These are phyloP conservation scores for Agapornis roseicollis DNA, from an alignment of 2,113 vertebrate genomes.

Conservation along the genomic window DNA sequence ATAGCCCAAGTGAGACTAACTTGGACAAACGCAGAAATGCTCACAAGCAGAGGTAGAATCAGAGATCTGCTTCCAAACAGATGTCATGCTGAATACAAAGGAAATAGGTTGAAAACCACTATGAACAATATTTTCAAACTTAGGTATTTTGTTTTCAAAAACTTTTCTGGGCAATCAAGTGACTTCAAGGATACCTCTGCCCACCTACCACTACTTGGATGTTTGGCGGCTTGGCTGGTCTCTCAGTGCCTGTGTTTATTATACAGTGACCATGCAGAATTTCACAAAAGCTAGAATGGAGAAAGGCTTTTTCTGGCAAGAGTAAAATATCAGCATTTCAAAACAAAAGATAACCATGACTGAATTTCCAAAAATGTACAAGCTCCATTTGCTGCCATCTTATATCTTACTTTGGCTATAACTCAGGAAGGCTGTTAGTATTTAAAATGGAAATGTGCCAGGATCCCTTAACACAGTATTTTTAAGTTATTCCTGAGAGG, in stretches of 20 bases:
- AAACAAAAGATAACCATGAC: not conserved
- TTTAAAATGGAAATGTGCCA: not conserved
- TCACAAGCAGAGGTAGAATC: not conserved
- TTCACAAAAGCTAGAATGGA: not conserved
- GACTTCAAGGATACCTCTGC: not conserved
- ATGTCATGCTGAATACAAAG: too few species aligned
- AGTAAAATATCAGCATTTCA: not conserved
- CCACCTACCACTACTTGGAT: not conserved
- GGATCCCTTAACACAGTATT: not conserved
- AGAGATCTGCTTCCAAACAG: not conserved
- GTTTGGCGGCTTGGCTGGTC: not conserved
- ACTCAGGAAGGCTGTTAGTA: not conserved
- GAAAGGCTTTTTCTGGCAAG: not conserved
- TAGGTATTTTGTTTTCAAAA: not conserved
- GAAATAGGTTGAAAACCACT: accelerated
- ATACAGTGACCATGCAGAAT: not conserved
- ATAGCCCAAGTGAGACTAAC: not conserved
- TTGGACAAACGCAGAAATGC: not conserved
- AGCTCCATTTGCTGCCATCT: not conserved
- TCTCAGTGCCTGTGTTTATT: not conserved
- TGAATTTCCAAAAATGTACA: not conserved
- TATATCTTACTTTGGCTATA: not conserved
- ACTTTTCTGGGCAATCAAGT: not conserved
- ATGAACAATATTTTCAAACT: not conserved
- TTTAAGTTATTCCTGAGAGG: not conserved